Conservation (phyloP, 2,113 vertebrate genomes). For the Entelurus aequoreus region DNA sequence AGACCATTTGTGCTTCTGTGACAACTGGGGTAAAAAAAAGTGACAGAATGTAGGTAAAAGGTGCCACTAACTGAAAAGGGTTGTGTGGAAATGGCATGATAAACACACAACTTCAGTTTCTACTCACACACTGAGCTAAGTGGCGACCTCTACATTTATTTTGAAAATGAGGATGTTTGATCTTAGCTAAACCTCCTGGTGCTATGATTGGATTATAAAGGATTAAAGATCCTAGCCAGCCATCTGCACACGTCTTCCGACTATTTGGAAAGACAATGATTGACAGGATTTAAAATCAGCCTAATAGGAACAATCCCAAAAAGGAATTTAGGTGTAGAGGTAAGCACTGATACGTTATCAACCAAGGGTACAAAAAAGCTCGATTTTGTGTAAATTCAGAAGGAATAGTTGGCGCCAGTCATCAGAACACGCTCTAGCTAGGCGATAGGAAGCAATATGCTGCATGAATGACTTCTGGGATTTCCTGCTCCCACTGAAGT, state of each 20-base stretch:
- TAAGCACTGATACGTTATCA: slow-evolving; percentile 23
- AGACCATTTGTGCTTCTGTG: slow-evolving; percentile 37
- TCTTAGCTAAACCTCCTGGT: slow-evolving; percentile 40
- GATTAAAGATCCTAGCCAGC: slow-evolving; percentile 42
- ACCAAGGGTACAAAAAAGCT: slow-evolving; percentile 2
- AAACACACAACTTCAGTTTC: not conserved
- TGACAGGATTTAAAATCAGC: slow-evolving; percentile 59
- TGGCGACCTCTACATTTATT: slow-evolving; percentile 18
- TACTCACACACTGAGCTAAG: not conserved
- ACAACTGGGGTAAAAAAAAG: slow-evolving; percentile 12
- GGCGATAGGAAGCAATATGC: slow-evolving; percentile 74
- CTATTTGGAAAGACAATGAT: slow-evolving; percentile 41
- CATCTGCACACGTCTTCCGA: slow-evolving; percentile 45
- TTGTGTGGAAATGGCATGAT: slow-evolving; percentile 1
- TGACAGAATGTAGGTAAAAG: slow-evolving; percentile 1
- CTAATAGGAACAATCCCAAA: slow-evolving; percentile 52
- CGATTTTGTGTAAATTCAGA: slow-evolving; percentile 26
- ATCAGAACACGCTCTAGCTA: slow-evolving; percentile 51
- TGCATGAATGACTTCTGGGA: slow-evolving; percentile 68
- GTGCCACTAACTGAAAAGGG: not conserved
- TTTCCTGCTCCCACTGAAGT: slow-evolving; percentile 67
- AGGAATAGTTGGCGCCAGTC: slow-evolving; percentile 49
- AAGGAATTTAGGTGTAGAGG: slow-evolving; percentile 25
- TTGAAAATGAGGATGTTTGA: slow-evolving; percentile 25
- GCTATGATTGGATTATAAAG: slow-evolving; percentile 57